Percentiles rank a stretch among this genome's conserved stretches.
Conservation (phyloP, 2,113 vertebrate genomes). For the Lophura nycthemera region DNA sequence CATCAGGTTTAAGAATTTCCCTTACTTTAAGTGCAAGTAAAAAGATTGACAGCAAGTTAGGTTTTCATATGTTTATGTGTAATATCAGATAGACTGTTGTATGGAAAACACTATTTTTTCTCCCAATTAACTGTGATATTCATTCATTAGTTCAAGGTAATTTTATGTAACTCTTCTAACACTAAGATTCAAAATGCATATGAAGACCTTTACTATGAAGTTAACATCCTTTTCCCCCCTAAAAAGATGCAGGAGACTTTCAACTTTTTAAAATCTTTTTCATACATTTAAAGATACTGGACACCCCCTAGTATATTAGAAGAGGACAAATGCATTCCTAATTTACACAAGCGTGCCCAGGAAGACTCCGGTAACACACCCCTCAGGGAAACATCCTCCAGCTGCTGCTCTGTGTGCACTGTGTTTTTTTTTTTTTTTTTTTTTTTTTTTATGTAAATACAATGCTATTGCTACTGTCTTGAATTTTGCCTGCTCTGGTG, state of each 20-base stretch:
- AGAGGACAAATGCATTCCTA: neutral
- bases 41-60: neutral
- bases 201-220: neutral
- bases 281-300: neutral
- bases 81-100: neutral
- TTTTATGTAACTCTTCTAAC: neutral
- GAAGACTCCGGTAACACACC: neutral
- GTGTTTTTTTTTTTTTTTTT: neutral
- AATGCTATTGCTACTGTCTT: neutral
- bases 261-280: neutral
- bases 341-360: neutral
- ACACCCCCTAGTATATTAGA: neutral
- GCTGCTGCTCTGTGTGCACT: neutral
- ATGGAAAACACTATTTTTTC: neutral
- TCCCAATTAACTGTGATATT: neutral
- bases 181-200: neutral
- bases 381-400: neutral
- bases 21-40: neutral
- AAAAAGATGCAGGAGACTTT: neutral
- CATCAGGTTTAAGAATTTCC: neutral
- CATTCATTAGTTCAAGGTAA: neutral
- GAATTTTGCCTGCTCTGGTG: no score
- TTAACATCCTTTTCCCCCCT: neutral
- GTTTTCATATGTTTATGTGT: neutral
- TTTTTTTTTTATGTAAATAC: neutral